These are phyloP conservation scores for Aphis gossypii DNA, from an alignment of 1,140 invertebrate species.

Conservation along the genomic window DNA sequence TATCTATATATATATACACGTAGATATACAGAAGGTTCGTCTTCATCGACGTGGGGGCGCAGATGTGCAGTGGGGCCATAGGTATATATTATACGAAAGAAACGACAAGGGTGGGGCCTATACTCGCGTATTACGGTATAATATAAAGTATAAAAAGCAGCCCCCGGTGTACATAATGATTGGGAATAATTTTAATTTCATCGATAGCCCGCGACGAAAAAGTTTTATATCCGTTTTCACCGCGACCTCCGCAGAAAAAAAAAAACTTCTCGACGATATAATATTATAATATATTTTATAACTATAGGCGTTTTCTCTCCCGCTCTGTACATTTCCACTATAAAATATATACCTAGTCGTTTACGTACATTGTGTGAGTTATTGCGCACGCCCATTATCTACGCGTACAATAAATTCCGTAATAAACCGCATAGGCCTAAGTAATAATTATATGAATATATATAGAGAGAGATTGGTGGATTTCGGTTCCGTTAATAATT, in stretches of 20 bases:
- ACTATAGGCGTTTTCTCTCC: background rate
- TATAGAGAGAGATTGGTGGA: background rate
- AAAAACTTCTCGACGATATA: background rate
- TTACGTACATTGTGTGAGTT: constrained; percentile 1
- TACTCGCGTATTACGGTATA: background rate
- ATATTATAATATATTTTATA: constrained; percentile 6
- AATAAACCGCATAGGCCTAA: background rate
- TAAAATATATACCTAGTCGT: background rate
- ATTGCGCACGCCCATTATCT: constrained; percentile 28
- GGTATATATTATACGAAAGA: background rate
- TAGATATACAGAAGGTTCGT: background rate
- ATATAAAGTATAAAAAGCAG: background rate
- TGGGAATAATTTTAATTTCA: constrained; percentile 54
- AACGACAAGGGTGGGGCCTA: constrained; percentile 33
- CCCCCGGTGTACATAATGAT: constrained; percentile 32
- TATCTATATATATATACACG: background rate
- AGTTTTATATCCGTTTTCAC: constrained; percentile 29
- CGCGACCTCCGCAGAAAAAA: background rate
- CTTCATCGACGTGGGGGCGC: background rate
- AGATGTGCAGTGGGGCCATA: constrained; percentile 6
- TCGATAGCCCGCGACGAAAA: constrained; percentile 36
- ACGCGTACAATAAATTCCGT: background rate
- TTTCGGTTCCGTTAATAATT: constrained; percentile 3
- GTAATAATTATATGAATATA: background rate
- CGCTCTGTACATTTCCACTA: background rate